phyloP scores from a whole-genome alignment of 1,140 invertebrate species.

The Dinoponera quadriceps region DNA sequence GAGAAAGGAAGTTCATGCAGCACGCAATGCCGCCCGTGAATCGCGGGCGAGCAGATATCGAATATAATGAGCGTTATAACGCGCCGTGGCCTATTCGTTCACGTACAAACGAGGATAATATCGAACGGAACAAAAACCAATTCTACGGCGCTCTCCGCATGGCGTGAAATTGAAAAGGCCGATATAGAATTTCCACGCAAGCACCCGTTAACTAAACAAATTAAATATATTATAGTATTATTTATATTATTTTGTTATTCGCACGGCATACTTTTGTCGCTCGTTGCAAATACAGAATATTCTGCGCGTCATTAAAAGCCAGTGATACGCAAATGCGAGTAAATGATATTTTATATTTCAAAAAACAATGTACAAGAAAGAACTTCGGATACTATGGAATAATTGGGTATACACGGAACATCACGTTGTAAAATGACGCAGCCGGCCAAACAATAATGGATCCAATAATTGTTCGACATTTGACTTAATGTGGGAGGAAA shows the following conservation, averaged over 20 bases:
- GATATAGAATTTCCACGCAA: constrained; percentile 1
- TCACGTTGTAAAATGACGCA: no score
- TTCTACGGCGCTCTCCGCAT: not conserved
- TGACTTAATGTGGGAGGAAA: no score
- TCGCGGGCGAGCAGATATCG: constrained; percentile 38
- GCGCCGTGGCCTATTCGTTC: constrained; percentile 39
- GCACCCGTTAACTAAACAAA: constrained; percentile 17
- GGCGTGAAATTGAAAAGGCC: constrained; percentile 6
- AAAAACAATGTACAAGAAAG: no score
- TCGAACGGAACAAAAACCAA: constrained; percentile 25
- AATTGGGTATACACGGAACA: no score
- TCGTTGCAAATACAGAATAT: not conserved
- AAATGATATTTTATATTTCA: not conserved
- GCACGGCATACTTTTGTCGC: not conserved
- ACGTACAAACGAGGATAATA: constrained; percentile 49
- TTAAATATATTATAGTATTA: not conserved
- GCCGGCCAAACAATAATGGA: no score
- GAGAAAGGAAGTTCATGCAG: constrained; percentile 57
- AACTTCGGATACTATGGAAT: no score
- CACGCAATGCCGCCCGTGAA: constrained; percentile 41
- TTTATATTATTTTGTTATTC: constrained; percentile 25
- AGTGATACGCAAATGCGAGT: not conserved
- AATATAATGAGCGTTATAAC: constrained; percentile 58
- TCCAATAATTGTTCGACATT: no score
- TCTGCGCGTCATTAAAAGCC: no score